phyloP scores from a whole-genome alignment of 2,113 vertebrate genomes.

The Psammodynastes pulverulentus region DNA sequence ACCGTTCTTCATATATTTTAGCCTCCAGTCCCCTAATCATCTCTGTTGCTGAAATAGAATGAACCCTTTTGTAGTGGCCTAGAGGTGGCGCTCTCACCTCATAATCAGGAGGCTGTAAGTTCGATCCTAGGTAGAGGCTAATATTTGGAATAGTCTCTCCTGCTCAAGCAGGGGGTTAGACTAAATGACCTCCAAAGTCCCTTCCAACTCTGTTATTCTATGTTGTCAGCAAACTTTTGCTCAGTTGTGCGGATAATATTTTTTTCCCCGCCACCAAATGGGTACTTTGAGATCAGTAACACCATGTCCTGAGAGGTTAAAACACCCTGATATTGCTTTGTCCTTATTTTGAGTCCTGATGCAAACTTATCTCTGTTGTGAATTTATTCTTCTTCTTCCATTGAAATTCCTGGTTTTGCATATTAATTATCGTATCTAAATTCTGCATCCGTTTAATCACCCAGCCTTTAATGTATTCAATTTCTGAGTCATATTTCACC shows the following conservation, averaged over 20 bases:
- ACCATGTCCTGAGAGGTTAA: background rate
- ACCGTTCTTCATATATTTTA: too few species aligned
- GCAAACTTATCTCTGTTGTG: background rate
- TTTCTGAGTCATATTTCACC: background rate
- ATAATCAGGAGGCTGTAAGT: too few species aligned
- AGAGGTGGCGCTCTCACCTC: too few species aligned
- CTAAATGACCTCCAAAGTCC: too few species aligned
- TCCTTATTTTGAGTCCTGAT: background rate
- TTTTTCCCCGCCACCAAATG: background rate
- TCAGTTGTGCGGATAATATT: background rate
- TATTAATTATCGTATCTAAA: background rate
- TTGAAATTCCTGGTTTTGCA: background rate
- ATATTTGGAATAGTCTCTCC: too few species aligned
- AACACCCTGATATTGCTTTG: background rate
- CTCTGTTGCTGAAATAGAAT: too few species aligned
- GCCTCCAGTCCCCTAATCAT: too few species aligned
- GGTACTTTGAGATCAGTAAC: background rate
- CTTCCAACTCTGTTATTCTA: too few species aligned
- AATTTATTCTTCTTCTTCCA: background rate
- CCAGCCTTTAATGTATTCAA: background rate
- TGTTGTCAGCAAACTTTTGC: background rate
- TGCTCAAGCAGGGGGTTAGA: too few species aligned
- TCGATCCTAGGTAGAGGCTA: too few species aligned
- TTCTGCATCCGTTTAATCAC: background rate
- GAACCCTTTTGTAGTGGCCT: too few species aligned